phyloP scores from a whole-genome alignment of 2,113 vertebrate genomes.

The Macrotis lagotis region DNA sequence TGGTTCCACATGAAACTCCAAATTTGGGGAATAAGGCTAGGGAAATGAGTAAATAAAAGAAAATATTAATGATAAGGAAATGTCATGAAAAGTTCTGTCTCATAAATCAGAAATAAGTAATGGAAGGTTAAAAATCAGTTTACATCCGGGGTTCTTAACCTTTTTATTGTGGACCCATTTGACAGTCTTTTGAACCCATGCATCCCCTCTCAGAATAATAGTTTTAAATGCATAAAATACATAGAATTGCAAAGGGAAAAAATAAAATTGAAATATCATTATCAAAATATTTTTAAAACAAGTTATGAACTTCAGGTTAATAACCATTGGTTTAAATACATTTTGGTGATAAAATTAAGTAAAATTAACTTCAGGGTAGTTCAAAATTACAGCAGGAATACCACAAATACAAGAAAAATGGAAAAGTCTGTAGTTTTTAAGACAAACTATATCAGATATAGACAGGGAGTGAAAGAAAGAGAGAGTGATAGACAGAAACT shows the following conservation, averaged over 20 bases:
- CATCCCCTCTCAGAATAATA: neutral
- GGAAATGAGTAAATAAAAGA: neutral
- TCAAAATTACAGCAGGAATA: neutral
- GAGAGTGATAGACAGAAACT: too few relatives aligned
- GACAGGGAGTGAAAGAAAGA: neutral
- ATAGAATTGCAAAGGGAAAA: neutral
- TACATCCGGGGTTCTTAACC: neutral
- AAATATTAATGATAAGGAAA: neutral
- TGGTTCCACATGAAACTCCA: neutral
- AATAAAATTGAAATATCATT: neutral
- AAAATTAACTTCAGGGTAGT: neutral
- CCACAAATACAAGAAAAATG: neutral
- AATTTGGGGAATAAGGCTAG: neutral
- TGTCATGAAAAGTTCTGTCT: neutral
- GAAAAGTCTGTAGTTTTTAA: neutral
- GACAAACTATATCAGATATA: neutral
- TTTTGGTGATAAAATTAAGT: too few relatives aligned
- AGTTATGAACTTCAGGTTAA: neutral
- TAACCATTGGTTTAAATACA: neutral
- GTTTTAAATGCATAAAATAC: neutral
- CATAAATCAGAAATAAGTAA: neutral
- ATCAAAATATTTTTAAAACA: neutral
- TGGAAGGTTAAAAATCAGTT: neutral
- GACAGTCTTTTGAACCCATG: neutral
- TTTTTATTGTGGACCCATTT: neutral